Base-by-base conservation (phyloP, 53 echinoderm and acorn worm genomes). In the Mesocentrotus franciscanus region DNA sequence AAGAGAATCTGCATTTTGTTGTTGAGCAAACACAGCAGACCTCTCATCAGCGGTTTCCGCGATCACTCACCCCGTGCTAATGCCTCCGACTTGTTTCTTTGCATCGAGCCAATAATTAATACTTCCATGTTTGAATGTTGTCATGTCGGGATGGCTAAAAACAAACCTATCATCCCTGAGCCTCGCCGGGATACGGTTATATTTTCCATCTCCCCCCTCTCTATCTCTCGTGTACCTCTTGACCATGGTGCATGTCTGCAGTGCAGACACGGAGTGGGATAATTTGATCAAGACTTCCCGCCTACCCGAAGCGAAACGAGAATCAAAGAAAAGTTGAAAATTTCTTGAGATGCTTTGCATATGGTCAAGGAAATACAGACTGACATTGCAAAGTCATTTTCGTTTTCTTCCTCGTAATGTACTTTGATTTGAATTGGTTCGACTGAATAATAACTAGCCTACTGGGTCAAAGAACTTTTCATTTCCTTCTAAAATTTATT, bases 111-210 rank as follows among this genome's bases (percentile, higher is more conserved):
- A 81, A 83, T 94, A 94, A 94, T 94, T 94, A 81, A 94, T 81
- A 94, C 94, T 94, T 94, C 83, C 94, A 33, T 79, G 79, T 78
- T 78, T 94, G 79, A 78, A 22, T 60, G 79, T 94, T 94, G 94
- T 94, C 94, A 78, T 79, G 94, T 94, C 83, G 92, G 55, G 74
- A 74, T 71, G 76, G 57, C 56, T 72, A 92, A 92, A 92, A 71
- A 92, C 92, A 92, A 92, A 72, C 92, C 59, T 56, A 91, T 91
- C 91, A 64, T 64, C 34, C 27, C 27, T 22, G 66, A 81, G 29
- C 81, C 39, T 1, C 18, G 22, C 36, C 15, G 35, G 56, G 87
- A 27, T 56, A 56, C 32, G 42, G 91, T 30, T 66, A 64, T 35
- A 35, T 59, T 91, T 91, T 64, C 30, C 66, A 34, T 66, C 64